A percentile compares a stretch with the other conserved stretches of the same genome.
phyloP scores from a whole-genome alignment of 2,113 vertebrate species.

The Polypterus senegalus region DNA sequence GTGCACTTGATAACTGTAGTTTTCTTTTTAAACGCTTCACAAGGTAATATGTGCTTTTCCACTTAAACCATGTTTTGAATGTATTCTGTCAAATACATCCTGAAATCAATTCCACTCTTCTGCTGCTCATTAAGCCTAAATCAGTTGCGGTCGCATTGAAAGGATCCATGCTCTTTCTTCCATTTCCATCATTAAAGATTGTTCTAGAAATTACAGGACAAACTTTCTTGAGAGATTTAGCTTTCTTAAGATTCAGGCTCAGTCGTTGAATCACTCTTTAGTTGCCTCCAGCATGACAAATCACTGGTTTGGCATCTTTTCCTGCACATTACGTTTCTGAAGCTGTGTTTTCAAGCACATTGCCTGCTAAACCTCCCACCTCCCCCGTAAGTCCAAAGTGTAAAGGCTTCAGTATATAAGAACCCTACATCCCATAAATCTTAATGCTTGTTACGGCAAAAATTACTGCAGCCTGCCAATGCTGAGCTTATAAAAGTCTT shows the following conservation, averaged over 20 bases:
- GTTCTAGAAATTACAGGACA: constrained; percentile 55
- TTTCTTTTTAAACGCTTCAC: constrained; percentile 31
- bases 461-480: too few relatives aligned
- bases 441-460: too few relatives aligned
- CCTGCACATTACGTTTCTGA: too few relatives aligned
- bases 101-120: constrained; percentile 62
- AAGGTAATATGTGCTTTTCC: constrained; percentile 50
- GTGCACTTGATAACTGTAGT: constrained; percentile 19
- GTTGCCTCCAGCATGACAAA: neutral
- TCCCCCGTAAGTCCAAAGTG: too few relatives aligned
- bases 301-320: too few relatives aligned
- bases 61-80: constrained; percentile 58
- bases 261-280: constrained; percentile 28
- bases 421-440: too few relatives aligned
- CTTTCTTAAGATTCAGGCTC: constrained; percentile 24
- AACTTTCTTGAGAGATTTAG: constrained; percentile 42
- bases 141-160: constrained; percentile 52
- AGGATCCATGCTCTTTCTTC: constrained; percentile 50
- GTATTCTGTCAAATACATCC: constrained; percentile 66
- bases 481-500: too few relatives aligned
- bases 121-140: constrained; percentile 66
- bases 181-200: constrained; percentile 59
- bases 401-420: too few relatives aligned
- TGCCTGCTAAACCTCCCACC: too few relatives aligned
- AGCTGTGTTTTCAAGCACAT: too few relatives aligned